Evolutionary conservation across 1,140 invertebrate genomes (phyloP), one percentile per base, ranked within the genome.

Genomic region (Tetramorium alpestre): DNA sequence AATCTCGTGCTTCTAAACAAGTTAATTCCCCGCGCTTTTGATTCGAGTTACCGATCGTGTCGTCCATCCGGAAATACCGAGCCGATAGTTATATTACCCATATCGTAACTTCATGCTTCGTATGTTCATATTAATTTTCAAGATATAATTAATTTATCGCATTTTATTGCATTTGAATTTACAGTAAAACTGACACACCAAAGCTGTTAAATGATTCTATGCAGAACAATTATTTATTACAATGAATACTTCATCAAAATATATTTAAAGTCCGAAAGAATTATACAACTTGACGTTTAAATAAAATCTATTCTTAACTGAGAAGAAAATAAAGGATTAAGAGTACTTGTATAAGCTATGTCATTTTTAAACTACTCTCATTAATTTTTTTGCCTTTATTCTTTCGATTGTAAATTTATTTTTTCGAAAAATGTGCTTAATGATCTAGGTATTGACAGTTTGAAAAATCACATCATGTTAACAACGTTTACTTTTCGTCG

Each of bases 1-100:
- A 86, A 86, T 86, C 65, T 70, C 54, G 58, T 22, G 54, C 51
- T 72, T 85, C 87, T 89, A 89, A 86, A 93, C 91, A 90, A 92
- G 93, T 94, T 93, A 92, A 94, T 94, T 91, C 91, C 84, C 86
- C 69, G 72, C 58, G 72, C 51, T 70, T 81, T 90, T 54, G 25
- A 87, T 65, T 84, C 85, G 51, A 70, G 28, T 84, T 84, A 65
- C 28, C 49, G 22, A 28, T 60, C 67, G 47, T 25, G 51, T n/a
- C 8, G 22, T 18, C 41, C 25, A 75, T 84, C 25, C 67, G 80
- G 41, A 82, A 73, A 82, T n/a, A 82, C n/a, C n/a, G 44, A 4
- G 38, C 41, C 54, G 41, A 47, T 73, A 58, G 51, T 38, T 82
- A 18, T 58, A 3, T 47, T 47, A 33, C 10, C 65, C 16, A 51